A percentile compares a stretch with the other conserved stretches of the same genome.
These are phyloP conservation scores for Temnopleurus reevesii DNA, from an alignment of 53 echinoderm and acorn worm species.

Conservation along the genomic window DNA sequence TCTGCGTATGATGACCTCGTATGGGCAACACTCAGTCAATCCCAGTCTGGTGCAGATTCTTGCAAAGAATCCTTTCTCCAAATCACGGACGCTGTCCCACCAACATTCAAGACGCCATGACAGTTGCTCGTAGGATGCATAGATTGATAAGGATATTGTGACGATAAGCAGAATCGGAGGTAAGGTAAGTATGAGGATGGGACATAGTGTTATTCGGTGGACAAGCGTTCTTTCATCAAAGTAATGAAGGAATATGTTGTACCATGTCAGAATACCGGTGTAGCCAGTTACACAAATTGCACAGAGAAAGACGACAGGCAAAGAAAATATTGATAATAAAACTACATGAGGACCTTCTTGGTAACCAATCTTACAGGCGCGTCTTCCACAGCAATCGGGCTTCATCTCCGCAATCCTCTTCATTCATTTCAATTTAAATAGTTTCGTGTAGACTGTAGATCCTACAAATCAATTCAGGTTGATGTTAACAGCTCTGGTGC, in stretches of 20 bases:
- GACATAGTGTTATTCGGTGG: constrained; percentile 80
- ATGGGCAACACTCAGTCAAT: constrained; percentile 81
- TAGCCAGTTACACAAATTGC: constrained; percentile 78
- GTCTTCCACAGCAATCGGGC: constrained; percentile 2
- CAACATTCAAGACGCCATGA: constrained; percentile 78
- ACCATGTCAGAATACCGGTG: constrained; percentile 88
- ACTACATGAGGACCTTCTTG: constrained; percentile 75
- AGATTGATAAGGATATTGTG: constrained; percentile 67
- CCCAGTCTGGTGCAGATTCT: constrained; percentile 79
- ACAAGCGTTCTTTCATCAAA: constrained; percentile 76
- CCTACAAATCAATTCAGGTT: too few relatives aligned
- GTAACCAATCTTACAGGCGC: constrained; percentile 9
- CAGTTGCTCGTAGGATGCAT: constrained; percentile 70
- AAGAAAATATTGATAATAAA: constrained; percentile 65
- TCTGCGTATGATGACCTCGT: constrained; percentile 78
- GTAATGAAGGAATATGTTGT: constrained; percentile 80
- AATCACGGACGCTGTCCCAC: constrained; percentile 71
- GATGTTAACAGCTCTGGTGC: too few relatives aligned
- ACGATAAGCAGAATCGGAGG: constrained; percentile 51
- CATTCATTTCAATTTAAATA: too few relatives aligned
- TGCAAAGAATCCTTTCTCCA: constrained; percentile 89
- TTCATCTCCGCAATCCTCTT: not conserved
- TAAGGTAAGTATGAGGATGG: constrained; percentile 77
- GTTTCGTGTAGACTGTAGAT: too few relatives aligned
- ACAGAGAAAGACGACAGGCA: constrained; percentile 76